Base-by-base conservation (phyloP, 1,140 invertebrate species). In the Bombus affinis region DNA sequence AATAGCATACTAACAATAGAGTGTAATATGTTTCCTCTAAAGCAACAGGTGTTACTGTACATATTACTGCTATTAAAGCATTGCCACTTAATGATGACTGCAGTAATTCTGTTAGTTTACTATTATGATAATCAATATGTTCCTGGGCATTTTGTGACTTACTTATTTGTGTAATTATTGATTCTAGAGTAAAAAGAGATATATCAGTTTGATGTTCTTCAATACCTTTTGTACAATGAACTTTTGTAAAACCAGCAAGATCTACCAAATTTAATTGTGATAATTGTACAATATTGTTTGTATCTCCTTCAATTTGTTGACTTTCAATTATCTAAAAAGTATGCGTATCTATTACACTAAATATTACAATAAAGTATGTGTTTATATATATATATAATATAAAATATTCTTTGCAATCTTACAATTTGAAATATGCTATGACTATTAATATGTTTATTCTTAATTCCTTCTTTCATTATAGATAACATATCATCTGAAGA, bases 31-130 rank as follows among this genome's bases (percentile, higher is more conserved):
- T 98, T 94, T 98, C 97, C 32, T 98, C 97, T 13, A 96, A 84
- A 37, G 95, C 95, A 0, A 96, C 96, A 2, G 97, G 97, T 1
- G 97, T 98, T 5, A 98, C 96, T 1, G 97, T 97, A 89, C 97
- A 98, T 65, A 99, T 97, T 72, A 99, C 97, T 39, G 97, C 96
- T 1, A 98, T 98, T 90, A 97, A 97, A 0, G 98, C 97, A 95
- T 99, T 98, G 1, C 98, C 98, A 72, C 98, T 97, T 18, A 99
- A 95, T 0, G 98, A 98, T 78, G 97, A 96, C 92, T 98, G 97
- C 8, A 99, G 93, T 42, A 99, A 96, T 75, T 98, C 96, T 1
- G 98, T 99, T 8, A 98, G 94, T 93, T 98, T 98, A 44, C 97
- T 98, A 88, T 98, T 97, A 37, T 98, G 96, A 93, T 97, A 98